Conservation (phyloP, 2,797 vertebrate genomes). For the Sarcophilus harrisii region DNA sequence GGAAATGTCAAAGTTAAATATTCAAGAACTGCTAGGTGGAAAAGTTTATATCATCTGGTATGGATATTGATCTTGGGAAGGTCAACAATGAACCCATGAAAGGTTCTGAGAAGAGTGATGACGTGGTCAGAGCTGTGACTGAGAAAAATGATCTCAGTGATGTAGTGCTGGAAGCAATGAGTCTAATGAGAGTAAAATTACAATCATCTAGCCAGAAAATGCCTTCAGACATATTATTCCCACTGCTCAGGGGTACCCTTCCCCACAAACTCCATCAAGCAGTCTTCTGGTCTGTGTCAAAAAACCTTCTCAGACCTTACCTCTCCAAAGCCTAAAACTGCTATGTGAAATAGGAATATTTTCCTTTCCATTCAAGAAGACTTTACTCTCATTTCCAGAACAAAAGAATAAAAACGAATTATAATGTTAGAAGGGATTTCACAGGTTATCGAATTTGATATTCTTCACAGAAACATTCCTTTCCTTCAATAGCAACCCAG, state of each 20-base stretch:
- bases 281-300: background rate
- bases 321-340: background rate
- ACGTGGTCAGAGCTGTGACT: background rate
- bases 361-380: background rate
- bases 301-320: background rate
- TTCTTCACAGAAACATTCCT: background rate
- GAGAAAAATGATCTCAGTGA: slow-evolving; percentile 1
- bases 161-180: background rate
- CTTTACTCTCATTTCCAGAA: background rate
- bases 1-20: background rate
- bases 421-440: background rate
- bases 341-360: background rate
- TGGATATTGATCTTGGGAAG: background rate
- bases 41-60: background rate
- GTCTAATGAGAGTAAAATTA: background rate
- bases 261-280: background rate
- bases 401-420: background rate
- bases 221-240: background rate
- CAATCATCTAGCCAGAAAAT: background rate
- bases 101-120: background rate
- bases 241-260: background rate
- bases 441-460: background rate
- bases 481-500: background rate
- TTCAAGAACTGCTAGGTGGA: background rate
- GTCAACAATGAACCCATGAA: background rate